Base-by-base conservation (phyloP, 1,140 invertebrate genomes). In the Drosophila novamexicana region DNA sequence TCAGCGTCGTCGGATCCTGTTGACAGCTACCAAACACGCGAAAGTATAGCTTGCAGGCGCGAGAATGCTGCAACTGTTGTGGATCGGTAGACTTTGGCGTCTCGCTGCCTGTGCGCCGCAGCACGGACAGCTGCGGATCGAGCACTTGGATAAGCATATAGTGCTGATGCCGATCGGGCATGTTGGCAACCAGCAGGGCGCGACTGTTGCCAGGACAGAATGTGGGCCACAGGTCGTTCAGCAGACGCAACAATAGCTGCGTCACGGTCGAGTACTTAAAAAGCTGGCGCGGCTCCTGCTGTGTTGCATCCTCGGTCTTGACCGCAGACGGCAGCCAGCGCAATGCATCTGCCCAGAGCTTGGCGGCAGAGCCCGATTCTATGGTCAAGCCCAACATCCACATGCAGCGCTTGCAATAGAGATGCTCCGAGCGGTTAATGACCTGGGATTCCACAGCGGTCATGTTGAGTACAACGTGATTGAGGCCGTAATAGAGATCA, bases 341-440 rank as follows among this genome's bases (percentile, higher is more conserved):
- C 42, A 91, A 40, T 1, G 83, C 67, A 69, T 91, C 90, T 7
- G 75, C 75, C 90, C 90, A 91, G 6, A 91, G 22, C 10, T 90
- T 90, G 14, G 53, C 80, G 8, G 85, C 90, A 12, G 54, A 54
- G 0, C 61, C 70, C 8, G 75, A 47, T n/a, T 85, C 53, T 18
- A 90, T 68, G 12, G 29, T 47, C 47, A 58, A 42, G 1, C 90
- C 90, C 18, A 91, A 54, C 47, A 80, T 65, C 9, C 57, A 58
- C 67, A 89, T 69, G 74, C 90, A 91, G 14, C 90, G 78, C 36
- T 66, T 54, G 37, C 90, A 91, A 49, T 90, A 90, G 9, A 91
- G 6, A 70, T 89, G 76, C 5, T 44, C 58, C 4, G 72, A 57
- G 10, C 72, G 68, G 4, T 57, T 54, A 6, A 75, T 53, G 0